Conservation (phyloP, 1,140 invertebrate genomes). For the Drosophila jambulina region DNA sequence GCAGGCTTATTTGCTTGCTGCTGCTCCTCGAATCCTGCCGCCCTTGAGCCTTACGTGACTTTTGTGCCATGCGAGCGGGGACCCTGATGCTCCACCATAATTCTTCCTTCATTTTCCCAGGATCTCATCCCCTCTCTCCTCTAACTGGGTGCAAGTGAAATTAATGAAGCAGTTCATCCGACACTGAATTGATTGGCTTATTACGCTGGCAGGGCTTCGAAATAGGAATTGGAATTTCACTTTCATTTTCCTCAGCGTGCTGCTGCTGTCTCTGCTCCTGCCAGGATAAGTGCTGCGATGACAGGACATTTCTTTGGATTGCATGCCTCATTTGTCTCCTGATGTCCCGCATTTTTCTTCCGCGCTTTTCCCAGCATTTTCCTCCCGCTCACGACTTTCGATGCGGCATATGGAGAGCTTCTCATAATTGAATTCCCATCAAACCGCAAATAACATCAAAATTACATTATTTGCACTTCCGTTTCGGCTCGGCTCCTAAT, state of each 20-base stretch:
- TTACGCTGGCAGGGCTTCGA: slow-evolving; percentile 66
- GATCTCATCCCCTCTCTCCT: neutral
- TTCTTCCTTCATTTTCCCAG: slow-evolving; percentile 34
- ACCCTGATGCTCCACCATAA: slow-evolving; percentile 45
- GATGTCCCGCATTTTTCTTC: slow-evolving; percentile 17
- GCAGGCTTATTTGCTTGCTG: slow-evolving; percentile 64
- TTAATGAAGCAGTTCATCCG: slow-evolving; percentile 83
- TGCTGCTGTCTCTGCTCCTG: slow-evolving; percentile 2
- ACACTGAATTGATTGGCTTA: slow-evolving; percentile 83
- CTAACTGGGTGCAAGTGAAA: slow-evolving; percentile 56
- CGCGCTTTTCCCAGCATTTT: neutral
- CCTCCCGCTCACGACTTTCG: neutral
- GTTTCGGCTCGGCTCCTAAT: slow-evolving; percentile 10
- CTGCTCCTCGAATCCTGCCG: slow-evolving; percentile 7
- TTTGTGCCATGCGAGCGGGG: slow-evolving; percentile 63
- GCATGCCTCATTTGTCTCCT: slow-evolving; percentile 40
- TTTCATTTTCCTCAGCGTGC: slow-evolving; percentile 16
- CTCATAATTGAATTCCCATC: slow-evolving; percentile 63
- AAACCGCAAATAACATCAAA: slow-evolving; percentile 64
- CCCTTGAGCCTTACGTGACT: slow-evolving; percentile 65
- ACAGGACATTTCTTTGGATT: slow-evolving; percentile 52
- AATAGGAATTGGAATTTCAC: slow-evolving; percentile 39
- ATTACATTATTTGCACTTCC: slow-evolving; percentile 65
- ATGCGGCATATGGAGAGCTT: slow-evolving; percentile 37
- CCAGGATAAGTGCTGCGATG: slow-evolving; percentile 40